Conservation (phyloP, 2,888 invertebrate species). For the Electrophaes corylata region DNA sequence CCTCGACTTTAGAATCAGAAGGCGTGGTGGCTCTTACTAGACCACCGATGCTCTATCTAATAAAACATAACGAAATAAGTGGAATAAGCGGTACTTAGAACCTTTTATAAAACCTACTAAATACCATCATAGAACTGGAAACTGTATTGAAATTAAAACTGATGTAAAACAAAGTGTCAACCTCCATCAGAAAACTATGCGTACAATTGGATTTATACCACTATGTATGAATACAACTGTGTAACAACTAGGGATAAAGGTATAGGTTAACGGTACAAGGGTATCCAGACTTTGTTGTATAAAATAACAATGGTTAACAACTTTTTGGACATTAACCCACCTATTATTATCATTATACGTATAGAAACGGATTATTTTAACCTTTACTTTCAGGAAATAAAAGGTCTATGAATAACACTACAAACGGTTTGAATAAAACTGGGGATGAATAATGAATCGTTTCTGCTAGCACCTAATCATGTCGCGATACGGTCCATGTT, state of each 20-base stretch:
- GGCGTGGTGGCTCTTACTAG: too few relatives aligned
- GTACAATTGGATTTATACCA: neutral
- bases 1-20: too few relatives aligned
- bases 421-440: neutral
- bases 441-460: neutral
- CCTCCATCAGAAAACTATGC: conserved; percentile 30
- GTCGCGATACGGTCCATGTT: too few relatives aligned
- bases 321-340: neutral
- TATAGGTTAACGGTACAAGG: conserved; percentile 11
- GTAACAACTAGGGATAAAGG: conserved; percentile 13
- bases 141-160: conserved; percentile 23
- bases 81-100: neutral
- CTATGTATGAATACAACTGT: neutral
- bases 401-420: too few relatives aligned
- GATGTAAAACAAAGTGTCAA: conserved; percentile 26
- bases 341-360: neutral
- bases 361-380: neutral
- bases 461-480: too few relatives aligned
- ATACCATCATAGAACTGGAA: neutral
- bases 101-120: neutral
- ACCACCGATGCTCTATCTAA: too few relatives aligned
- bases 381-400: neutral
- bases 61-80: neutral
- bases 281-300: conserved; percentile 5
- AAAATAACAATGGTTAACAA: conserved; percentile 13